phyloP scores from a whole-genome alignment of 1,140 invertebrate species.

The Drusus annulatus region DNA sequence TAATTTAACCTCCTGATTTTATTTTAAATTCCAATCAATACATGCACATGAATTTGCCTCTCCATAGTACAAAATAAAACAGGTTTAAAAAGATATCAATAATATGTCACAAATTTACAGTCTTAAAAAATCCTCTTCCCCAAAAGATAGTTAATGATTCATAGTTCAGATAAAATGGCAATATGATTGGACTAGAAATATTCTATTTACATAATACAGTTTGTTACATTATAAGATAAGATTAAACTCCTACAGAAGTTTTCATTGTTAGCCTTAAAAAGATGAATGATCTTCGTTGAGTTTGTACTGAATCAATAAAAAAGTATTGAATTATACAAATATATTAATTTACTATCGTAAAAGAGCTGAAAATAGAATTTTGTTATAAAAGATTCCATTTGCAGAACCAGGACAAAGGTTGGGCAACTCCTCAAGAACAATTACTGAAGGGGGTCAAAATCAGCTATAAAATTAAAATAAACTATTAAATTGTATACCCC shows the following conservation, averaged over 20 bases:
- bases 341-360: no score
- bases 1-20: no score
- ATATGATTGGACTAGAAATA: conserved; percentile 57
- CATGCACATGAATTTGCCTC: not conserved
- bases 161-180: conserved; percentile 51
- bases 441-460: no score
- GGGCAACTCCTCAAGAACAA: no score
- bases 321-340: no score
- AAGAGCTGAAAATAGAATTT: no score
- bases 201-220: conserved; percentile 47
- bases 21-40: not conserved
- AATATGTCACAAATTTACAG: conserved; percentile 43
- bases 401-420: no score
- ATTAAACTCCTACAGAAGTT: not conserved
- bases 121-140: conserved; percentile 28
- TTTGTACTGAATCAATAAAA: conserved; percentile 24
- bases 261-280: conserved; percentile 2
- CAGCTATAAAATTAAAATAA: no score
- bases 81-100: conserved; percentile 13
- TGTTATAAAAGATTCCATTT: no score
- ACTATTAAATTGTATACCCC: no score
- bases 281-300: not conserved
- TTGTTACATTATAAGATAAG: conserved; percentile 1
- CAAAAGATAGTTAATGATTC: conserved; percentile 25
- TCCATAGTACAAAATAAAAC: conserved; percentile 6